These are phyloP conservation scores for Caenorhabditis latens DNA, from an alignment of 1,140 invertebrate genomes.

Conservation along the genomic window DNA sequence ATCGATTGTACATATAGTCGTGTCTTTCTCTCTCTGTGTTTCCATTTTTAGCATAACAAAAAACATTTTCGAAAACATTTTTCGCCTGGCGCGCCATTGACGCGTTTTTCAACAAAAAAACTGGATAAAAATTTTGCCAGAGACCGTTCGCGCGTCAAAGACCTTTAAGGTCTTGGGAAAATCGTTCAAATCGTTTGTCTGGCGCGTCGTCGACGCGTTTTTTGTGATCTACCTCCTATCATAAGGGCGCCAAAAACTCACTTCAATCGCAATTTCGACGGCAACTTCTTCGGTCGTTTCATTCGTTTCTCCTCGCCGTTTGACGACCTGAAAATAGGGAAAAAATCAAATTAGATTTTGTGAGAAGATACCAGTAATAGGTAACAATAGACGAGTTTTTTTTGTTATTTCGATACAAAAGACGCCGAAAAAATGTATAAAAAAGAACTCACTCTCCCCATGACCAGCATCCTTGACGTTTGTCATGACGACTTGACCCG, in stretches of 20 bases:
- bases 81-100: no score
- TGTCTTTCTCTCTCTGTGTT: no score
- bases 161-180: no score
- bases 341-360: not conserved
- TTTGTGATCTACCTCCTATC: not conserved
- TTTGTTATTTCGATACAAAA: not conserved
- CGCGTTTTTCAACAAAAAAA: no score
- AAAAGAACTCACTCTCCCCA: constrained; percentile 43
- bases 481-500: constrained; percentile 45
- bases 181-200: no score
- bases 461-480: constrained; percentile 43
- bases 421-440: not conserved
- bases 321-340: constrained; percentile 10
- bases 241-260: not conserved
- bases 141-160: no score
- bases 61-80: no score
- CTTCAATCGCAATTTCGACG: constrained; percentile 37
- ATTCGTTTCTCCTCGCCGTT: constrained; percentile 23
- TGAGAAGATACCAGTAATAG: not conserved
- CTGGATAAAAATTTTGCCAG: no score
- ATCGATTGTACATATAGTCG: no score
- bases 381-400: not conserved
- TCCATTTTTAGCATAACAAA: no score
- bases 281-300: constrained; percentile 43
- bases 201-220: no score